Evolutionary conservation across 2,797 vertebrate genomes (phyloP), one percentile per base, ranked within the genome.

Genomic region (Kryptolebias ocellatus): DNA sequence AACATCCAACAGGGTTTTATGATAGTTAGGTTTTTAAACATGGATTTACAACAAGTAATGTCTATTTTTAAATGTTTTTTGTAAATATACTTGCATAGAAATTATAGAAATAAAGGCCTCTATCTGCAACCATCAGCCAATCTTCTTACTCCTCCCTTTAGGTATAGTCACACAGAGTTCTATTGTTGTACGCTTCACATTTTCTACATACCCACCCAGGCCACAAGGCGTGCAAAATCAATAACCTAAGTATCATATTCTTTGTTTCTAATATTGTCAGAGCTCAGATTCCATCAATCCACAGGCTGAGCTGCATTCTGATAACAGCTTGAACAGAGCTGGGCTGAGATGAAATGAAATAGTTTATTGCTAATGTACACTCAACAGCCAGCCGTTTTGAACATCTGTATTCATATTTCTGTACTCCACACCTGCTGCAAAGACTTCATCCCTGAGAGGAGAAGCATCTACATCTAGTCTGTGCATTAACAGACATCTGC

Each of bases 201-300:
- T 77, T 74, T 81, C 69, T 65, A 65, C 68, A 78, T 78, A 60
- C 49, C 66, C 67, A 74, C 64, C 54, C 73, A 76, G 69, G 34
- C 78, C 70, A 56, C 53, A 82, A 20, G 69, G 64, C 60, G 67
- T 16, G 2, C 68, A 81, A 71, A 88, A 90, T 90, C 87, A 87
- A 90, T 91, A 89, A 76, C 57, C 49, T 71, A 78, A 87, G 74
- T 80, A 86, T 90, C 80, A 79, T 78, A 78, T 87, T 83, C 81
- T 87, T 69, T 78, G 77, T 70, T 76, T 89, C 81, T 84, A 80
- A 87, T 87, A 85, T 76, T 70, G 74, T 70, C 76, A 64, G 66
- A 64, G 42, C 75, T 83, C 72, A 50, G 73, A 83, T 83, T 88
- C 72, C 78, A 85, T 83, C 76, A 73, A 71, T 71, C 70, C 53